Base-by-base conservation (phyloP, 37 sponge, comb jelly and placozoan species). In the Crambe crambe region DNA sequence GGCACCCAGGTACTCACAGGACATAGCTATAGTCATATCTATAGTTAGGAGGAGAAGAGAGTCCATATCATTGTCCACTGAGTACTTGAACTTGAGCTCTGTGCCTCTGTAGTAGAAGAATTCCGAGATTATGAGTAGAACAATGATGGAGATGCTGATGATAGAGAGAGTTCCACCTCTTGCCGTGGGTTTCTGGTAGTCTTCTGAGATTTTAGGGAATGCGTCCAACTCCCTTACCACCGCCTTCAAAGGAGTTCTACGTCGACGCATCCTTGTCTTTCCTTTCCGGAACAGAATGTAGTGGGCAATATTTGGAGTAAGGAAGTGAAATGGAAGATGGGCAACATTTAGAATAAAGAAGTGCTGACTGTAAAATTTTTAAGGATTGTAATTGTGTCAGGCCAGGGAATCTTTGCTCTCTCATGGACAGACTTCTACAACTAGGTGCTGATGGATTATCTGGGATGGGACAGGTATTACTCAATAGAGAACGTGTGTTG, bases 11-110 rank as follows among this genome's bases (percentile, higher is more conserved):
- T 75, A 83, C 21, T 79, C 47, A 38, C 97, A 96, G 1, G 82
- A 71, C 97, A 94, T 96, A 27, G 97, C 95, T n/a, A 96, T 73
- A 0, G 88, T 89, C 56, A 96, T 83, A 80, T 96, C 97, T 9
- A 96, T 25, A 18, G 78, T 79, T 5, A 96, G 56, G n/a, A 35
- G 56, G 17, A 95, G 58, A n/a, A 82, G 68, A 3, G 83, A 66
- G 31, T 77, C 44, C 70, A 96, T 68, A 42, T 90, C 94, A 21
- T 51, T 73, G 68, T 96, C 97, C 3, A 96, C 95, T 22, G 87
- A 78, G 69, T 96, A 96, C 56, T 88, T 86, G 67, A 93, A 96
- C 42, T 74, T 57, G n/a, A 79, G 65, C 12, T 80, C 83, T 30
- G 90, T 78, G 23, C 59, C 38, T 3, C 72, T 67, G 63, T 87